Conservation (phyloP, 2,888 invertebrate species). For the Tinea semifulvella region DNA sequence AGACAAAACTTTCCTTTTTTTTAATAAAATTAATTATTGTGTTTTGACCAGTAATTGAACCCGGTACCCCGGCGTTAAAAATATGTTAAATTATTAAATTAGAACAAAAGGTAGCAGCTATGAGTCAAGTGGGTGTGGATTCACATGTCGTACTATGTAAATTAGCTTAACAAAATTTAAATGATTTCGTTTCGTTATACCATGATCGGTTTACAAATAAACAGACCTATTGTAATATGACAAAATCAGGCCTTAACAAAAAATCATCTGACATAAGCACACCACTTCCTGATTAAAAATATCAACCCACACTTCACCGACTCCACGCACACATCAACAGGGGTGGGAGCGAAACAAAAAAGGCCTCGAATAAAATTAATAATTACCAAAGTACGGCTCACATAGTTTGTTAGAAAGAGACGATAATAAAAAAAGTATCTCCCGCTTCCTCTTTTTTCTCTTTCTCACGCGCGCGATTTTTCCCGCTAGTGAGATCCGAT, state of each 20-base stretch:
- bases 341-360: constrained; percentile 20
- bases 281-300: constrained; percentile 6
- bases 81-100: no score
- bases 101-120: no score
- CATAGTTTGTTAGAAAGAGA: constrained; percentile 57
- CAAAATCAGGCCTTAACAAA: constrained; percentile 7
- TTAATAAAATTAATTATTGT: no score
- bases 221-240: not conserved
- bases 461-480: constrained; percentile 38
- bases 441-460: constrained; percentile 27
- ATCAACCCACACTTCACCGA: constrained; percentile 13
- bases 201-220: no score
- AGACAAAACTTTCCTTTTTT: no score
- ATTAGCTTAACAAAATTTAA: no score
- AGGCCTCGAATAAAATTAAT: constrained; percentile 40
- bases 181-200: no score
- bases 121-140: no score
- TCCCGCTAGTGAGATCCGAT: constrained; percentile 61
- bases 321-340: constrained; percentile 14
- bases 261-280: not conserved
- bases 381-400: constrained; percentile 45
- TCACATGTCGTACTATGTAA: no score
- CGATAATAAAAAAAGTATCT: constrained; percentile 62
- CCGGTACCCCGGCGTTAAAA: no score
- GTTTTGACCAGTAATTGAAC: no score